Evolutionary conservation across 2,888 invertebrate genomes (phyloP), one percentile per base, ranked within the genome.

Genomic region (Amphimallon solstitiale): DNA sequence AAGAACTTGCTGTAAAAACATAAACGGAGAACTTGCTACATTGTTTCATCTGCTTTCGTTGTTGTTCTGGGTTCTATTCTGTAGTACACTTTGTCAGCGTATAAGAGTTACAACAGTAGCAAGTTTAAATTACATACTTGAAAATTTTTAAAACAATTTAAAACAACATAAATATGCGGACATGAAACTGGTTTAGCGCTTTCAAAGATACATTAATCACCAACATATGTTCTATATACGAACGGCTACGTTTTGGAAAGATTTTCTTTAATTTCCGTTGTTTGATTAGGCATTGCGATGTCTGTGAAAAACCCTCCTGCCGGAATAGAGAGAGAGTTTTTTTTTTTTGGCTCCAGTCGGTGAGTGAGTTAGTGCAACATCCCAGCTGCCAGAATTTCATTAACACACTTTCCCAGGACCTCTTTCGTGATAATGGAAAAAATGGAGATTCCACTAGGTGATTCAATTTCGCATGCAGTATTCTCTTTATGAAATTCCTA

Each of bases 251-350:
- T 12, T n/a, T 14, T 38, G 19, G 21, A 38, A 54, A 23, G 54
- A 40, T 40, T 54, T 54, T 54, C 54, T 54, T 54, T 40, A 54
- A 54, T 54, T 54, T 54, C 54, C 54, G 54, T 38, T 38, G 54
- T 40, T 38, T 54, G 54, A 54, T 40, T 40, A 5, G 29, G 54
- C 40, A 14, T 7, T 38, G 19, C 12, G 38, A 38, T 21, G 3
- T 9, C 29, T n/a, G 19, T 38, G 23, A 40, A 54, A 38, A 54
- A 54, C n/a, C 12, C 40, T 12, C 19, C 21, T 14, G 12, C 40
- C 12, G 6, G 34, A 29, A 49, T 19, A 37, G 7, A 40, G 23
- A 38, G 38, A 21, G 19, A 54, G n/a, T n/a, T n/a, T n/a, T n/a
- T 21, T 40, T 54, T 54, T 54, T 38, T 38, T n/a, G 29, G 29